phyloP scores from a whole-genome alignment of 2,888 invertebrate species.

The Hirtodrosophila histrioides region DNA sequence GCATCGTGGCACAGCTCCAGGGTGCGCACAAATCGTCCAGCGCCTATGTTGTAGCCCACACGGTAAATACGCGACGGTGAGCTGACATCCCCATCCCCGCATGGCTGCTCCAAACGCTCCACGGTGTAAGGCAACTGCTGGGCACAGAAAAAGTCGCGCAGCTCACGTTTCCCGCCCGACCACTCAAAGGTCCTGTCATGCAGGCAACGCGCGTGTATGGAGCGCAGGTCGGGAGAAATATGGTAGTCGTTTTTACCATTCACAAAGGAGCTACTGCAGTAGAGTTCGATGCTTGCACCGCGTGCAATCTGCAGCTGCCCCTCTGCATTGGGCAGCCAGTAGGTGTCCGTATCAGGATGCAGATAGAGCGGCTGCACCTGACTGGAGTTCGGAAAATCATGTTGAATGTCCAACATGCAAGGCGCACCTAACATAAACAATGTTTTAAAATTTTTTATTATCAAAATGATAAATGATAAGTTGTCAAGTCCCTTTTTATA shows the following conservation, averaged over 20 bases:
- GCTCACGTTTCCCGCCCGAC: conserved; percentile 59
- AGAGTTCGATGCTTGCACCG: conserved; percentile 77
- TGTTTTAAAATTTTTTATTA: not conserved
- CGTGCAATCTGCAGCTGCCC: conserved; percentile 74
- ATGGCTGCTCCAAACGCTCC: conserved; percentile 59
- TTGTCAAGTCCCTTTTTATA: too few relatives aligned
- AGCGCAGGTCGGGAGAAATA: conserved; percentile 30
- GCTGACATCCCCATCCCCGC: conserved; percentile 39
- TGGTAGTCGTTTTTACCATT: conserved; percentile 15
- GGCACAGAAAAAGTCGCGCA: conserved; percentile 66
- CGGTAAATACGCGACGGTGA: conserved; percentile 68
- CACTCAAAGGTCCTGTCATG: conserved; percentile 65
- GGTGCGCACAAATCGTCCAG: conserved; percentile 79
- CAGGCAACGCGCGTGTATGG: conserved; percentile 63
- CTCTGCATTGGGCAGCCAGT: conserved; percentile 73
- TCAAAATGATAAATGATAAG: too few relatives aligned
- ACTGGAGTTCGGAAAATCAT: conserved; percentile 85
- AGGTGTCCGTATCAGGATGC: conserved; percentile 79
- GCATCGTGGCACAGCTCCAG: conserved; percentile 84
- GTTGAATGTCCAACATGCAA: conserved; percentile 71
- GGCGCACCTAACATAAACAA: conserved; percentile 29
- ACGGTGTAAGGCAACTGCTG: conserved; percentile 60
- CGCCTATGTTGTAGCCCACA: conserved; percentile 82
- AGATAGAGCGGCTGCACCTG: conserved; percentile 87
- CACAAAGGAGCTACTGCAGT: conserved; percentile 70